Evolutionary conservation across 64 coral and sea anemone species (phyloP).

Genomic region (Cladopsammia gracilis): DNA sequence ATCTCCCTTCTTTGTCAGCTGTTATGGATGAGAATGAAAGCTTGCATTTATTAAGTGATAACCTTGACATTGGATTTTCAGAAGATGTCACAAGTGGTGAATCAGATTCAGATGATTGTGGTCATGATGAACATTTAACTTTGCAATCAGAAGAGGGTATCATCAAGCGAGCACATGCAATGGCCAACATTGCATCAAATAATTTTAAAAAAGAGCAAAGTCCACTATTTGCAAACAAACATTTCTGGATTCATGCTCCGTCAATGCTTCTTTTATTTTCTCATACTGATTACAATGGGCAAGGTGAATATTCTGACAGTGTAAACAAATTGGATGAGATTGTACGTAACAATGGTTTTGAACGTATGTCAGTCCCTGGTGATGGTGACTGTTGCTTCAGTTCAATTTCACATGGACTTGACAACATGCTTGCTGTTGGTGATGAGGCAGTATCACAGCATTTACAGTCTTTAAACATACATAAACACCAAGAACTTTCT

Average conservation of each 20-base stretch:
- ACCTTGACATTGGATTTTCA: slow-evolving; percentile 30
- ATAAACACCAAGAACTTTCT: slow-evolving; percentile 25
- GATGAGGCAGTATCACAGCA: slow-evolving; percentile 28
- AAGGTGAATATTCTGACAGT: slow-evolving; percentile 12
- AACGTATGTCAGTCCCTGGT: slow-evolving; percentile 39
- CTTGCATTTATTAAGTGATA: background rate
- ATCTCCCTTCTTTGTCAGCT: slow-evolving; percentile 13
- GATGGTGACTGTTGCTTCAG: slow-evolving; percentile 46
- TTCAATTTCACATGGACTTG: slow-evolving; percentile 19
- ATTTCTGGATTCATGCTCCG: slow-evolving; percentile 45
- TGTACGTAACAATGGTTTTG: slow-evolving; percentile 48
- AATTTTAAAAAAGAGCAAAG: slow-evolving; percentile 29
- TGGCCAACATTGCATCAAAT: slow-evolving; percentile 19
- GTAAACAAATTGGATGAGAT: slow-evolving; percentile 42
- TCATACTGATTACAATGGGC: slow-evolving; percentile 25
- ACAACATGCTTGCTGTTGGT: slow-evolving; percentile 22
- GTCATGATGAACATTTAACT: slow-evolving; percentile 11
- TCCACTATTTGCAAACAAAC: slow-evolving; percentile 53
- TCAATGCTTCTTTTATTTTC: slow-evolving; percentile 57
- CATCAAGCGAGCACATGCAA: slow-evolving; percentile 11
- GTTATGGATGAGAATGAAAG: slow-evolving; percentile 35
- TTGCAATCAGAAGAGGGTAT: slow-evolving; percentile 33
- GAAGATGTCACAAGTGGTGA: slow-evolving; percentile 23
- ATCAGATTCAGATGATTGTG: slow-evolving; percentile 19
- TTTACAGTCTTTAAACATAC: slow-evolving; percentile 38